These are phyloP conservation scores for Rattus rattus DNA, from an alignment of 2,113 vertebrate species.

Conservation along the genomic window DNA sequence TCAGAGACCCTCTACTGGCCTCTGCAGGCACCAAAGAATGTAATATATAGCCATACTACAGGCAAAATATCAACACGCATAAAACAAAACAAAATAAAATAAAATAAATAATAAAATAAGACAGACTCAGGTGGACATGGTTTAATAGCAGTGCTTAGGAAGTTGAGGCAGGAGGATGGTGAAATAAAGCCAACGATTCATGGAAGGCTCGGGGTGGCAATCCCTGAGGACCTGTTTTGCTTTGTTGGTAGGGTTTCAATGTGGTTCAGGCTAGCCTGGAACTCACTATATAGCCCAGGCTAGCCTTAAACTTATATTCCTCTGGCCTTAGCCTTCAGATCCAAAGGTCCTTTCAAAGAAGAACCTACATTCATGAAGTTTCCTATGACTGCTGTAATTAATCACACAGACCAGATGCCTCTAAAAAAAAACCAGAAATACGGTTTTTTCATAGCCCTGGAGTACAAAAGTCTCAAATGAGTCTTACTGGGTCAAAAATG, in stretches of 20 bases:
- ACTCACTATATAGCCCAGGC: not conserved
- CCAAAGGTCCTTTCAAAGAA: not conserved
- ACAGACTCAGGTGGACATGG: not conserved
- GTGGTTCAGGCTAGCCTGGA: not conserved
- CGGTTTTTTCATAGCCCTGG: not conserved
- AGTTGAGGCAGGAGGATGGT: not conserved
- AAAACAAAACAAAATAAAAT: not conserved
- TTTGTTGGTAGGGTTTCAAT: not conserved
- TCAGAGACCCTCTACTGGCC: not conserved
- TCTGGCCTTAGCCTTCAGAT: not conserved
- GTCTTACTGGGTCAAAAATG: not conserved
- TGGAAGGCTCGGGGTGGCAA: not conserved
- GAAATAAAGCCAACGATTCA: not conserved
- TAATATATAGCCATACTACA: too few relatives aligned
- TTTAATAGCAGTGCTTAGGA: not conserved
- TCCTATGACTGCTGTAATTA: not conserved
- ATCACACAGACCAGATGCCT: not conserved
- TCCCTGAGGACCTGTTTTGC: not conserved
- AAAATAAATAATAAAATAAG: not conserved
- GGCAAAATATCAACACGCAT: not conserved
- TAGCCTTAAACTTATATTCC: not conserved
- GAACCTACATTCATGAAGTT: not conserved
- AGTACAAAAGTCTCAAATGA: not conserved
- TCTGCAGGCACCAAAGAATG: not conserved
- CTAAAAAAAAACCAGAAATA: not conserved